Base-by-base conservation (phyloP, 2,113 vertebrate species). In the Zeus faber region DNA sequence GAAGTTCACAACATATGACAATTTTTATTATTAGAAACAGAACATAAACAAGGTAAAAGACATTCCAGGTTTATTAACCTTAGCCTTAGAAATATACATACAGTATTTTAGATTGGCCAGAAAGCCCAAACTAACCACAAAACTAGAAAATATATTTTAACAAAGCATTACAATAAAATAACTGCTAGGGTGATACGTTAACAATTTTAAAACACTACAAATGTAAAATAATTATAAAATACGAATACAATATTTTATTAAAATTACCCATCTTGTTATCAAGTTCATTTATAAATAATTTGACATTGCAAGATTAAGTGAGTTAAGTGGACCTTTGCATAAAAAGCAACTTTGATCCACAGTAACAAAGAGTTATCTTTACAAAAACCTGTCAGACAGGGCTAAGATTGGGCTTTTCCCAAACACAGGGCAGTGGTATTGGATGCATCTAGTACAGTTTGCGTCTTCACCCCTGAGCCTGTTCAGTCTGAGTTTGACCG, bases 251-350 rank as follows among this genome's bases (percentile, higher is more conserved):
- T 20, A 25, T 6, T 1, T 49, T 4, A 55, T 44, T 72, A 62
- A 64, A 79, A 62, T 70, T 59, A 67, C 26, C 49, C 33, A 40
- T 58, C 24, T 63, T 21, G 62, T 69, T 55, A 47, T 39, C 65
- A 49, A 64, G 46, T 55, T 16, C 20, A 20, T 54, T 51, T 45
- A 70, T 66, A 72, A 81, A 75, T 70, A 68, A 26, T 48, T 33
- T 45, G 33, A 56, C 41, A 60, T 49, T 39, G 24, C 54, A 64
- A n/a, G n/a, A n/a, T n/a, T n/a, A n/a, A n/a, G n/a, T n/a, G n/a
- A n/a, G n/a, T n/a, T n/a, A 11, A 48, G n/a, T 37, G 17, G 40
- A 54, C 2, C 6, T 47, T 46, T 62, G 64, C 64, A 66, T 51
- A 63, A 44, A 61, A 62, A 72, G 54, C 58, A 57, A 59, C 59